Evolutionary conservation across 2,797 vertebrate species (phyloP), one percentile per base, ranked within the genome.

Genomic region (Ceryle rudis): DNA sequence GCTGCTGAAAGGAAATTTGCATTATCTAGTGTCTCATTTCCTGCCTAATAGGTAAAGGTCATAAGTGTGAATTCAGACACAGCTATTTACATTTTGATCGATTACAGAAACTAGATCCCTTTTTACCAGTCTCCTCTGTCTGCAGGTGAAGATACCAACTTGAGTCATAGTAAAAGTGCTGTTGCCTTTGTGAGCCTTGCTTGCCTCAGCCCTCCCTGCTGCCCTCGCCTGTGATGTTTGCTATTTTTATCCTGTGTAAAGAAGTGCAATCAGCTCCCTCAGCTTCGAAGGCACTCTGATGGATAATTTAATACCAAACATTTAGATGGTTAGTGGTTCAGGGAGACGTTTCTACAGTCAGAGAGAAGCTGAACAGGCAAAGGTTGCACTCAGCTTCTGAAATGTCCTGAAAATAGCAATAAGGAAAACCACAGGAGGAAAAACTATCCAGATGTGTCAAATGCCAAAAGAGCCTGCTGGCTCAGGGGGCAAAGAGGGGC

Each of bases 171-270:
- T 2, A 26, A 8, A 89, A 91, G 51, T n/a, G 52, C 37, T 0
- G 5, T 65, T 90, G 65, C 61, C 60, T 86, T 69, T 1, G 2
- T 66, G 67, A 51, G 47, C 60, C 20, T 42, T 52, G 51, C 51
- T 47, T 20, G 21, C 41, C 69, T 93, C 73, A 81, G 72, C 82
- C 51, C 71, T 89, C 64, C 51, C 78, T 20, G 15, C 81, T 95
- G 82, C 91, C 85, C 83, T 89, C 14, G n/a, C 77, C 73, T 89
- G 35, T 57, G 31, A 89, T 1, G 11, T 31, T 29, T 57, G 85
- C 94, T 97, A 94, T 97, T 81, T 96, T 94, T 96, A 90, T 89
- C 88, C 78, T 44, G 60, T 10, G 4, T 81, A 89, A 95, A 94
- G 91, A 0, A 14, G 57, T 67, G 83, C 87, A 95, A 96, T 97